Evolutionary conservation across 2,797 vertebrate genomes (phyloP), one percentile per base, ranked within the genome.

Genomic region (Aldrovandia affinis): DNA sequence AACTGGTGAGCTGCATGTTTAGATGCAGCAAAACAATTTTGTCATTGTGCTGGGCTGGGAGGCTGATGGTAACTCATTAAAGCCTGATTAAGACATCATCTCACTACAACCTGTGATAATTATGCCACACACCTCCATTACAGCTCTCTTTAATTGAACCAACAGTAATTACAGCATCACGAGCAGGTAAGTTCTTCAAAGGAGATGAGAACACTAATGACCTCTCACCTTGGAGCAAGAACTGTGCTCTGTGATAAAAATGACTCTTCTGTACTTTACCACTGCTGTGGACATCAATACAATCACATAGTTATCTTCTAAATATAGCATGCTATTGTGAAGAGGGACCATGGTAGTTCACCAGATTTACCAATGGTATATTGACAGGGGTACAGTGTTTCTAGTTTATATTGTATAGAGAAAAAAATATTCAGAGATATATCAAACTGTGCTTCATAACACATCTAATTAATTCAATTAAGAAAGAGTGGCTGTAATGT

Each of bases 31-130:
- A 2, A 68, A 33, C 14, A 9, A 68, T 30, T n/a, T 14, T 30
- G 63, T 68, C 63, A 68, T 68, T 68, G 63, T 68, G 63, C 63
- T 33, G 63, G 14, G 63, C 63, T 30, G 28, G 63, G 30, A 68
- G 30, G 28, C 63, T 68, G 3, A 33, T 3, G 68, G 30, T 4
- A 39, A 42, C 39, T 15, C 6, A 42, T 10, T 15, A 73, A 73
- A 42, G 33, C 36, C 68, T 39, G 18, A 20, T 73, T 20, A 22
- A 39, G 68, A 73, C 10, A 73, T 73, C 68, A 63, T 22, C 61
- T 25, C 61, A 73, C 18, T 36, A 36, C 15, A 36, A 18, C 33
- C 30, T 18, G 12, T 70, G 65, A 70, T 33, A 39, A 20, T 15
- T 33, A 73, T 73, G 68, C 18, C 63, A 68, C 63, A 68, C 28